phyloP scores from a whole-genome alignment of 2,113 vertebrate species.

The Synchiropus splendidus region DNA sequence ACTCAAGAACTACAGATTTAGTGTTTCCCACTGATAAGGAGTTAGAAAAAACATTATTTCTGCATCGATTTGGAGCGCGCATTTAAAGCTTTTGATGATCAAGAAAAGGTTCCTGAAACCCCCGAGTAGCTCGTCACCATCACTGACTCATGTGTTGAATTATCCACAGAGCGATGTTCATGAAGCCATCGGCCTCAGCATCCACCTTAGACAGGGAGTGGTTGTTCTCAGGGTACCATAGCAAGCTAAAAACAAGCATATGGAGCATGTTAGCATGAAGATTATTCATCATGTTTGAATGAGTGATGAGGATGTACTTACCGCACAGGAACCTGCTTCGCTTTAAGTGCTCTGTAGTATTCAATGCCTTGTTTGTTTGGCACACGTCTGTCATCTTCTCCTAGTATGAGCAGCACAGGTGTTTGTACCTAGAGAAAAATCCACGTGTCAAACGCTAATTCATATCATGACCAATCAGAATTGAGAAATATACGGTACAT shows the following conservation, averaged over 20 bases:
- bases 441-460: too few species aligned
- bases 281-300: neutral
- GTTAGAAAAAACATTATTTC: too few species aligned
- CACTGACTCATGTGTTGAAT: slow-evolving; percentile 69
- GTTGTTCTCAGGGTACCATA: slow-evolving; percentile 85
- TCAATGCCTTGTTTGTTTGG: slow-evolving; percentile 87
- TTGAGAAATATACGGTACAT: slow-evolving; percentile 47
- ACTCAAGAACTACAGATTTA: too few species aligned
- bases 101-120: too few species aligned
- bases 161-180: slow-evolving; percentile 86
- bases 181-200: slow-evolving; percentile 85
- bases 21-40: too few species aligned
- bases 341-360: slow-evolving; percentile 85
- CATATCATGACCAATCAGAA: too few species aligned
- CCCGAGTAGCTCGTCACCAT: slow-evolving; percentile 7
- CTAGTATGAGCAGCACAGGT: slow-evolving; percentile 79
- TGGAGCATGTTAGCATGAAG: slow-evolving; percentile 6
- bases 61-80: slow-evolving; percentile 8
- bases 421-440: slow-evolving; percentile 71
- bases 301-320: slow-evolving; percentile 54
- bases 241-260: slow-evolving; percentile 64
- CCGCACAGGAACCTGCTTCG: slow-evolving; percentile 74
- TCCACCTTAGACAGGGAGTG: slow-evolving; percentile 82
- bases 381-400: slow-evolving; percentile 84
- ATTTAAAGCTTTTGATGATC: slow-evolving; percentile 20